Evolutionary conservation across 2,888 invertebrate genomes (phyloP).

Genomic region (Clunio marinus): DNA sequence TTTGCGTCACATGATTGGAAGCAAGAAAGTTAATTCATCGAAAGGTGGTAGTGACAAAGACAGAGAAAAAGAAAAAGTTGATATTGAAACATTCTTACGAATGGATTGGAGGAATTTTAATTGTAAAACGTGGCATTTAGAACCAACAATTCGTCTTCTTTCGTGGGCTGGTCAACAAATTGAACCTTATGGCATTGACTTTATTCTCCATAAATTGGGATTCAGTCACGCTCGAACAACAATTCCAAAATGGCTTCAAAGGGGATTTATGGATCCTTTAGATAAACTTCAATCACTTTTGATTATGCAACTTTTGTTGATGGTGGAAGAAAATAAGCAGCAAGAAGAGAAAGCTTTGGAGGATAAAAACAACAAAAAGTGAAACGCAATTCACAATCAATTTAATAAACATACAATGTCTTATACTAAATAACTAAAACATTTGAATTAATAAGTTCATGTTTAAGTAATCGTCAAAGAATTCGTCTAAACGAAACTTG

Average conservation of each 20-base stretch:
- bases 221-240: slow-evolving; percentile 97
- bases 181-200: slow-evolving; percentile 97
- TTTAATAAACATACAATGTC: no score
- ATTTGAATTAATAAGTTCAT: no score
- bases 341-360: slow-evolving; percentile 34
- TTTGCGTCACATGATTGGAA: slow-evolving; percentile 20
- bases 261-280: slow-evolving; percentile 95
- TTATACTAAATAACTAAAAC: no score
- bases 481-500: no score
- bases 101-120: slow-evolving; percentile 87
- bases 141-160: slow-evolving; percentile 79
- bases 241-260: slow-evolving; percentile 98
- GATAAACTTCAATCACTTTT: slow-evolving; percentile 85
- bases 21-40: slow-evolving; percentile 18
- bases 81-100: slow-evolving; percentile 61
- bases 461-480: no score
- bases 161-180: slow-evolving; percentile 95
- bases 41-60: slow-evolving; percentile 18
- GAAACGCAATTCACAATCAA: background rate
- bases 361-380: background rate
- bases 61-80: slow-evolving; percentile 43
- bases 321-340: slow-evolving; percentile 54
- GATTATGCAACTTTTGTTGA: slow-evolving; percentile 65
- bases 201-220: slow-evolving; percentile 94
- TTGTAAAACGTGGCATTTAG: slow-evolving; percentile 94